Evolutionary conservation across 1,140 invertebrate species (phyloP), one percentile per base, ranked within the genome.

Genomic region (Orius laevigatus): DNA sequence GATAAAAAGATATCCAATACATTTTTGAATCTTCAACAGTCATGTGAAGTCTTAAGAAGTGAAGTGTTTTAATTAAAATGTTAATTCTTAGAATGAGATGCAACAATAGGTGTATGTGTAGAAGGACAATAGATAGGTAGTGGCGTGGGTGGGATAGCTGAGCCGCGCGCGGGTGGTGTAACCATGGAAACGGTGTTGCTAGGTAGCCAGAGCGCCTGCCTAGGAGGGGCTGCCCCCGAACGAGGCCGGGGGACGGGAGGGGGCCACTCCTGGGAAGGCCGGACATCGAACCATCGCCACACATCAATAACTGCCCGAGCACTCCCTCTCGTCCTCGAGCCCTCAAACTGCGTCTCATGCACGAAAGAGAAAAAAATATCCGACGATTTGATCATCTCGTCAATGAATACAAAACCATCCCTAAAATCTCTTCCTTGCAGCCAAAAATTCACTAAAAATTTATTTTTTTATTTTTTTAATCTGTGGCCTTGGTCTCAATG

Each of bases 251-350:
- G 36, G 5, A 3, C 3, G 15, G 36, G 10, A 10, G 36, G n/a
- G 36, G 15, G 3, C n/a, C n/a, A 16, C 36, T 12, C 15, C n/a
- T 16, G 36, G 15, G 36, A 14, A 16, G 36, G 46, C 46, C 33
- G 46, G 46, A 47, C 46, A 38, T 47, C 46, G 46, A 47, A 47
- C 46, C 35, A 34, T 38, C 36, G 15, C 25, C 46, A 47, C 46
- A 47, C 46, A 47, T 47, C 46, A 47, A 47, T 47, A 47, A 47
- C 46, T 38, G 35, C 18, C 43, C 10, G 12, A 31, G 43, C 43
- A 19, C 43, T 45, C 32, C 19, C 43, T 33, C 32, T 19, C 43
- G 43, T 45, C 43, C 25, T 25, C 25, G 25, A 25, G 25, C 25
- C 25, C 25, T 25, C 25, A 25, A 25, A 25, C 25, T 25, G 25